phyloP scores from a whole-genome alignment of 1,140 invertebrate species.

The Vanessa tameamea region DNA sequence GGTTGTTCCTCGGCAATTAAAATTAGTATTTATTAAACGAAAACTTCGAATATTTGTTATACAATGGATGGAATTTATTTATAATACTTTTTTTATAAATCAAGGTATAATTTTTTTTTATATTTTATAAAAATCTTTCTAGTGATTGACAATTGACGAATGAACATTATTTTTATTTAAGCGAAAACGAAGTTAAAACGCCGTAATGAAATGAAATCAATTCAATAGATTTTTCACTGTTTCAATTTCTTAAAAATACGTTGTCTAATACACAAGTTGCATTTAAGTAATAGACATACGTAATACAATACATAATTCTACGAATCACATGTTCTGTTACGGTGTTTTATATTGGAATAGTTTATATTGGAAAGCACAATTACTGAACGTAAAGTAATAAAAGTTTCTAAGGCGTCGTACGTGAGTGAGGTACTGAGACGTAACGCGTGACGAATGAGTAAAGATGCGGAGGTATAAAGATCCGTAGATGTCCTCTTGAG shows the following conservation, averaged over 20 bases:
- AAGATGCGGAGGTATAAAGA: constrained; percentile 47
- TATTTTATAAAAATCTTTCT: constrained; percentile 3
- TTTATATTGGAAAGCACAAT: constrained; percentile 55
- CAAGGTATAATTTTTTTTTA: too few relatives aligned
- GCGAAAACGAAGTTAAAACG: constrained; percentile 21
- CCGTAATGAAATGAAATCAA: constrained; percentile 11
- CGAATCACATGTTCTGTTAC: constrained; percentile 12
- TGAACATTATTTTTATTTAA: constrained; percentile 22
- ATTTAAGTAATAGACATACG: constrained; percentile 6
- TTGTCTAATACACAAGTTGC: neutral
- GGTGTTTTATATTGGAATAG: constrained; percentile 24
- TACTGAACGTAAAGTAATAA: constrained; percentile 58
- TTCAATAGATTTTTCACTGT: neutral
- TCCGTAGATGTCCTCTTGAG: constrained; percentile 35
- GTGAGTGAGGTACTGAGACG: constrained; percentile 60
- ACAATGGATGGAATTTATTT: neutral
- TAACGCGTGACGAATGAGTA: constrained; percentile 67
- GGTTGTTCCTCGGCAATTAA: neutral
- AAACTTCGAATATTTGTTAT: neutral
- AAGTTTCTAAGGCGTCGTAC: constrained; percentile 59
- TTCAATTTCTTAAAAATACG: neutral
- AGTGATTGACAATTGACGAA: constrained; percentile 22
- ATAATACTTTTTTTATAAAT: neutral
- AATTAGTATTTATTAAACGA: neutral
- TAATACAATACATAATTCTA: constrained; percentile 8